Base-by-base conservation (phyloP, 1,140 invertebrate genomes). In the Pygmarrhopalites habei region DNA sequence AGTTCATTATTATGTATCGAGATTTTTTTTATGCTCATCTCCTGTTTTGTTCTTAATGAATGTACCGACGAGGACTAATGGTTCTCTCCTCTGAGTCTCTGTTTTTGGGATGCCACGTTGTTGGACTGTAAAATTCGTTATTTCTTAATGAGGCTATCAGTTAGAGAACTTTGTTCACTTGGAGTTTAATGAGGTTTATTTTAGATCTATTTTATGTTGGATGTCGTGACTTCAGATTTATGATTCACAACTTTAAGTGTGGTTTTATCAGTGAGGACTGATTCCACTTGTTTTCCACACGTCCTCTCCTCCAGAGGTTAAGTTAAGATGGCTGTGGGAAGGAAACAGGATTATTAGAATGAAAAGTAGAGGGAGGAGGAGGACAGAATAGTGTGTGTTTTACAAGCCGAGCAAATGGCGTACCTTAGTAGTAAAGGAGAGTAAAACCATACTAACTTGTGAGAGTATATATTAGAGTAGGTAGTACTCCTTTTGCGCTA, bases 131-230 rank as follows among this genome's bases (percentile, higher is more conserved):
- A 56, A 56, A 56, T 56, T 35, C 26, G 15, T 55, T 32, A 29
- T 55, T 29, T 15, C 29, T 55, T 55, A 56, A 35, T 56, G 53
- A 35, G 53, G 2, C 49, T 52, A 52, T 52, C 49, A 52, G 3
- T 26, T 29, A 23, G 7, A 10, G 44, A 52, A 26, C 14, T 26
- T 26, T 52, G 49, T n/a, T 26, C 14, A 25, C 25, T 52, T 26
- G 49, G 49, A 52, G 28, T 52, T 52, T 52, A 52, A 52, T 52
- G 49, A 52, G 49, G 49, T 52, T 52, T 52, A 52, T 52, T 52
- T 52, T 52, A 23, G 49, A 52, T 52, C 49, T 29, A 52, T 52
- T 52, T 52, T 52, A 52, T 52, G 49, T 52, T 52, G 25, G 23
- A 52, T 52, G 49, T 52, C 49, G 49, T 52, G 23, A 52, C 49